phyloP scores from a whole-genome alignment of 2,888 invertebrate species.

The Epirrita christyi region DNA sequence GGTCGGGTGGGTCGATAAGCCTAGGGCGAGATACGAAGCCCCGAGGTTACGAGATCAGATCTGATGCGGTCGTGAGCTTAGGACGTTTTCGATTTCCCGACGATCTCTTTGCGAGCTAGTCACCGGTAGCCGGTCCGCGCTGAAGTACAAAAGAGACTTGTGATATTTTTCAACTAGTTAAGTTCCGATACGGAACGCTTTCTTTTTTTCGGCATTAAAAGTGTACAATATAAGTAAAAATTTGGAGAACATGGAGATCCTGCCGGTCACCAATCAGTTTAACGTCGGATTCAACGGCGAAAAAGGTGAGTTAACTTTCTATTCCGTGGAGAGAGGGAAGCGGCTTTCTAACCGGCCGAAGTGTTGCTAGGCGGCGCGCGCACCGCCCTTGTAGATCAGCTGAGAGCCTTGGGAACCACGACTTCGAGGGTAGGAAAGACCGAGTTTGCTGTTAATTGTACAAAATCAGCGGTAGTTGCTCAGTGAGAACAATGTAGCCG shows the following conservation, averaged over 20 bases:
- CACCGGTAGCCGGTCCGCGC: conserved; percentile 73
- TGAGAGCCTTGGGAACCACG: background rate
- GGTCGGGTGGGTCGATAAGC: conserved; percentile 80
- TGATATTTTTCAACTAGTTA: conserved; percentile 83
- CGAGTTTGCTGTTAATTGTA: background rate
- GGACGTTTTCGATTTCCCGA: conserved; percentile 73
- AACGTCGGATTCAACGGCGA: conserved; percentile 90
- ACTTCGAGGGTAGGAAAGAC: background rate
- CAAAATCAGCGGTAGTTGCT: background rate
- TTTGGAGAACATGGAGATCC: conserved; percentile 90
- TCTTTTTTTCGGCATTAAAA: conserved; percentile 73
- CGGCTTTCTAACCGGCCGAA: conserved; percentile 74
- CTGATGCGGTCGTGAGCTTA: conserved; percentile 79
- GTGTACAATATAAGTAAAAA: conserved; percentile 85
- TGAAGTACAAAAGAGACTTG: conserved; percentile 84
- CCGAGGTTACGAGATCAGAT: conserved; percentile 84
- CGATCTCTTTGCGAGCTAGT: conserved; percentile 79
- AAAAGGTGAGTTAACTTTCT: conserved; percentile 88
- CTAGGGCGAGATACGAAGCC: conserved; percentile 79
- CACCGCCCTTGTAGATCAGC: conserved; percentile 39
- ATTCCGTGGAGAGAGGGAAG: conserved; percentile 64
- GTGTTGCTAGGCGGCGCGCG: conserved; percentile 80
- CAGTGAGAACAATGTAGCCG: conserved; percentile 20
- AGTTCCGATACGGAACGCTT: conserved; percentile 79
- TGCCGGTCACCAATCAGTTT: conserved; percentile 90